Percentiles rank a stretch among this genome's conserved stretches.
These are phyloP conservation scores for Oreotrochilus melanogaster DNA, from an alignment of 2,113 vertebrate genomes.

Conservation along the genomic window DNA sequence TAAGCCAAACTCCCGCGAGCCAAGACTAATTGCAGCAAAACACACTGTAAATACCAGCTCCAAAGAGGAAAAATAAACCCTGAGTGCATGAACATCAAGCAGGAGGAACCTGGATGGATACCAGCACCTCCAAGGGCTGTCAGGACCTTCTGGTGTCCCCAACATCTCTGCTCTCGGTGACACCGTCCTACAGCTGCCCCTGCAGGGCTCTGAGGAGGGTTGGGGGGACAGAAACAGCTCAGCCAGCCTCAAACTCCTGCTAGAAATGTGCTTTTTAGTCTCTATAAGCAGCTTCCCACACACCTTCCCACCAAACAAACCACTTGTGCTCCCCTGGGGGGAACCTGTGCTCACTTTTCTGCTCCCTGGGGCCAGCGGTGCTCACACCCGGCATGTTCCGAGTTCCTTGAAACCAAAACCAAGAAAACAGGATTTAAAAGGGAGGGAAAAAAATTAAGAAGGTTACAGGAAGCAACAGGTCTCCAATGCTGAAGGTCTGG, in stretches of 20 bases:
- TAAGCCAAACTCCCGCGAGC: background rate
- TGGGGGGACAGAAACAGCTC: too few species aligned
- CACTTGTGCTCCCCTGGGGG: background rate
- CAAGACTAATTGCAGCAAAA: background rate
- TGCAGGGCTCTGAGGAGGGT: too few species aligned
- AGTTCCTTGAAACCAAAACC: background rate
- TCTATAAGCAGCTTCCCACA: background rate
- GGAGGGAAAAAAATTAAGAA: too few species aligned
- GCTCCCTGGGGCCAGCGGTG: background rate
- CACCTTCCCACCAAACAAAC: background rate
- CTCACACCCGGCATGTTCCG: background rate
- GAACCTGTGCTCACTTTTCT: background rate
- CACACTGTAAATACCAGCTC: background rate
- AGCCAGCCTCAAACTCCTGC: too few species aligned
- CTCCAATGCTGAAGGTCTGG: background rate
- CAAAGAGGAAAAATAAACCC: background rate
- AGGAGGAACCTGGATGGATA: background rate
- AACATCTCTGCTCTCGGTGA: rapidly evolving
- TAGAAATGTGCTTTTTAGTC: background rate
- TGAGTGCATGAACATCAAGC: rapidly evolving
- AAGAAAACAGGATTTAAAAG: background rate
- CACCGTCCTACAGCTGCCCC: rapidly evolving
- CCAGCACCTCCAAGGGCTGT: too few species aligned
- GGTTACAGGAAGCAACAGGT: background rate
- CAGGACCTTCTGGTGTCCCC: background rate